Percentiles rank a stretch among this genome's conserved stretches.
These are phyloP conservation scores for Diglossa cyanea DNA, from an alignment of 2,797 vertebrate genomes.

Conservation along the genomic window DNA sequence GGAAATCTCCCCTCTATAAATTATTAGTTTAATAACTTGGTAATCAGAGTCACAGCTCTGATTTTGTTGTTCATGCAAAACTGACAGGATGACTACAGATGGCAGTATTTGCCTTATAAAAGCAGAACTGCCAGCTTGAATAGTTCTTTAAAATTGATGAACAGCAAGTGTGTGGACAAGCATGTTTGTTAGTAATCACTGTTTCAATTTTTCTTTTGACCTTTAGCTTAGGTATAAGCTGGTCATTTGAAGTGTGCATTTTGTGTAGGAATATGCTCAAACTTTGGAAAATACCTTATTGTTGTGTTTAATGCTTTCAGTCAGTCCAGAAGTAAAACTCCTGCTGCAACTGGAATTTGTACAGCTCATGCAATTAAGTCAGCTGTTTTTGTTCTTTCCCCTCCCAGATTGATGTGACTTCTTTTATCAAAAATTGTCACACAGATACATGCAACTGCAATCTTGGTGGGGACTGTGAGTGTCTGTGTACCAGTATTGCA, in stretches of 20 bases:
- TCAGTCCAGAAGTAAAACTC: neutral
- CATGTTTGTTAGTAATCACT: neutral
- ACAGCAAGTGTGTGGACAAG: neutral
- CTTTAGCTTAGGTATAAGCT: neutral
- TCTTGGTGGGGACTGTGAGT: slow-evolving; percentile 95
- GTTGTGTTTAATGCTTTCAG: neutral
- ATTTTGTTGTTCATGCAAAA: neutral
- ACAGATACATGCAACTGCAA: slow-evolving; percentile 98
- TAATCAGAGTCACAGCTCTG: neutral
- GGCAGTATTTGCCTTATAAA: slow-evolving; percentile 23
- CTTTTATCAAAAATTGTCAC: slow-evolving; percentile 97
- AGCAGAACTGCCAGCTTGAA: neutral
- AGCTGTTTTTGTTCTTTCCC: neutral
- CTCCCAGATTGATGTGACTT: slow-evolving; percentile 92
- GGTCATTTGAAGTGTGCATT: neutral
- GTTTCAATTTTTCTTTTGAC: neutral
- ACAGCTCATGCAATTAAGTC: neutral
- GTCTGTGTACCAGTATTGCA: slow-evolving; percentile 92
- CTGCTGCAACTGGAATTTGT: neutral
- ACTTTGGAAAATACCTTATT: neutral
- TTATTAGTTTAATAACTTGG: neutral
- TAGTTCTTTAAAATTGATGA: neutral
- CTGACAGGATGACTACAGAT: slow-evolving; percentile 24
- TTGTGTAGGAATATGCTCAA: neutral
- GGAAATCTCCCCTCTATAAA: neutral